A percentile compares a stretch with the other conserved stretches of the same genome.
Evolutionary conservation across 1,140 invertebrate genomes (phyloP).

Genomic region (Linepithema humile): DNA sequence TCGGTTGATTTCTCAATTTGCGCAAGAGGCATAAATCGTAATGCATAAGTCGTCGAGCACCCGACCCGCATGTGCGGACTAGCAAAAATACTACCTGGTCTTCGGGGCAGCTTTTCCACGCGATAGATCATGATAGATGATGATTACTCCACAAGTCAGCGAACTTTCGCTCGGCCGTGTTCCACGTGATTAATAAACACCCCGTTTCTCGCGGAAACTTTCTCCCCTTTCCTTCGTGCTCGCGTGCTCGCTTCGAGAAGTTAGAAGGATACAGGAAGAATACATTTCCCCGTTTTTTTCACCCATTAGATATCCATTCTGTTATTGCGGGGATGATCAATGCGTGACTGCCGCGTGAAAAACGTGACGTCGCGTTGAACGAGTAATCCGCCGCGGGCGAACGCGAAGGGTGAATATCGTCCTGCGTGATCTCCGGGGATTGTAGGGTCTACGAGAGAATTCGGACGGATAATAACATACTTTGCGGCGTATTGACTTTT

Average conservation of each 20-base stretch:
- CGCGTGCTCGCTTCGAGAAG: conserved; percentile 18
- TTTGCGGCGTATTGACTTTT: background rate
- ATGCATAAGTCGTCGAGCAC: conserved; percentile 3
- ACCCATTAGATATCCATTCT: conserved; percentile 3
- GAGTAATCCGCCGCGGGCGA: background rate
- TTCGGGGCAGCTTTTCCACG: conserved; percentile 22
- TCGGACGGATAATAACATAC: background rate
- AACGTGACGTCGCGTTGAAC: conserved; percentile 25
- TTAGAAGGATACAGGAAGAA: conserved; percentile 10
- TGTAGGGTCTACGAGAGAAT: background rate
- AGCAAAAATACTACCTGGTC: conserved; percentile 34
- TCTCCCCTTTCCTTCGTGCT: background rate
- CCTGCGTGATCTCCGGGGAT: background rate
- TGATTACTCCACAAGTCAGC: conserved; percentile 59
- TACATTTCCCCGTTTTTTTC: conserved; percentile 7
- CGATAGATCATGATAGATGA: conserved; percentile 41
- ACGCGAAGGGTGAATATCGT: background rate
- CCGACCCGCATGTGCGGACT: conserved; percentile 19
- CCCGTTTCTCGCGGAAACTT: conserved; percentile 16
- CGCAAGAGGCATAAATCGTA: background rate
- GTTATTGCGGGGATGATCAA: conserved; percentile 33
- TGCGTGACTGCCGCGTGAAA: background rate
- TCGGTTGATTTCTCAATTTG: background rate
- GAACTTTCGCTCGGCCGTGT: conserved; percentile 7
- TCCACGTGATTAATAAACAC: conserved; percentile 65